phyloP scores from a whole-genome alignment of 2,888 invertebrate genomes.

The Drosophila meridionalis region DNA sequence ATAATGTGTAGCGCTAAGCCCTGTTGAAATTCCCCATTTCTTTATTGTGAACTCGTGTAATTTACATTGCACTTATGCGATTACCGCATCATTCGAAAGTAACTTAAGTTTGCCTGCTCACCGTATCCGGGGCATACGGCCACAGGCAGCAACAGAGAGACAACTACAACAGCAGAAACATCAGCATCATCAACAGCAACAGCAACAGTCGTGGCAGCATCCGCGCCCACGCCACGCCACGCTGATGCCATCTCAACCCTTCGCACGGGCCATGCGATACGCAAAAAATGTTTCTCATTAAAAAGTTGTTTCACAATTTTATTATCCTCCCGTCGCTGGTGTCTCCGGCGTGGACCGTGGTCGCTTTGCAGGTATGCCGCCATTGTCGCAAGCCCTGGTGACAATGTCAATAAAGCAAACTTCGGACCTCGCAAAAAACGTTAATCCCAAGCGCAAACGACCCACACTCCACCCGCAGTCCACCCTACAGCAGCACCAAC shows the following conservation, averaged over 20 bases:
- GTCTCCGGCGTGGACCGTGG: conserved; percentile 17
- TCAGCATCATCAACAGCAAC: conserved; percentile 14
- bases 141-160: conserved; percentile 8
- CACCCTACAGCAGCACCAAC: conserved; percentile 8
- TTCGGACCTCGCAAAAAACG: conserved; percentile 46
- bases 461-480: neutral
- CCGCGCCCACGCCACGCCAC: conserved; percentile 4
- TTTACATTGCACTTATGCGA: conserved; percentile 33
- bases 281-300: conserved; percentile 79
- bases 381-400: conserved; percentile 65
- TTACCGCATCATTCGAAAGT: conserved; percentile 35
- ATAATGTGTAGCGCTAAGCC: neutral
- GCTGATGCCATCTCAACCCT: conserved; percentile 4
- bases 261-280: conserved; percentile 50
- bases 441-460: conserved; percentile 10
- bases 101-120: conserved; percentile 28
- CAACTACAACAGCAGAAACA: conserved; percentile 12
- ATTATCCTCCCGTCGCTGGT: conserved; percentile 62
- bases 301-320: conserved; percentile 78
- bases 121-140: conserved; percentile 23
- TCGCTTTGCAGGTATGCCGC: conserved; percentile 56
- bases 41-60: conserved; percentile 3
- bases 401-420: conserved; percentile 80
- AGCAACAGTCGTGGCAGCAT: conserved; percentile 15
- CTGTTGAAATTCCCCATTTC: neutral